Conservation (phyloP, 2,797 vertebrate genomes). For the Alosa sapidissima region DNA sequence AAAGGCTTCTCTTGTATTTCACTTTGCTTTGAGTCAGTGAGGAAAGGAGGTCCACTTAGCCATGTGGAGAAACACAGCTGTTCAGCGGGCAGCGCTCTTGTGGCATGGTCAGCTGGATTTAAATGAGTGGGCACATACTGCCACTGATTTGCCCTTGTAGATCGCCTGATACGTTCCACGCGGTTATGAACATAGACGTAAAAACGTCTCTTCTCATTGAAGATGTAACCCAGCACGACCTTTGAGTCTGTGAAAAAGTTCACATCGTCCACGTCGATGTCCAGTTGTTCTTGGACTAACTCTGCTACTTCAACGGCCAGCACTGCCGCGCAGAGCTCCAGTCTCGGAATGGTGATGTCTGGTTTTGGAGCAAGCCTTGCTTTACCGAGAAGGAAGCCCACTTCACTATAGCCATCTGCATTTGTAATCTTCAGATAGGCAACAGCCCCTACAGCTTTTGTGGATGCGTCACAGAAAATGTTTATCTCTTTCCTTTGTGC, state of each 20-base stretch:
- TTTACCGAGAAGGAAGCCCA: not conserved
- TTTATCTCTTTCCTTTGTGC: constrained; percentile 12
- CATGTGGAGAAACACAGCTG: not conserved
- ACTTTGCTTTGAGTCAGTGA: not conserved
- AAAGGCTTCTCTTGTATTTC: not conserved
- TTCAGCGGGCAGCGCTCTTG: not conserved
- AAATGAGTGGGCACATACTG: constrained; percentile 1
- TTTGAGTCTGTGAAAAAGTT: too few species aligned
- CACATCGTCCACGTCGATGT: not conserved
- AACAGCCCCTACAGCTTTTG: too few species aligned
- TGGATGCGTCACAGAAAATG: too few species aligned
- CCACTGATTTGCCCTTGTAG: constrained; percentile 14
- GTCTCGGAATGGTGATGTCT: not conserved
- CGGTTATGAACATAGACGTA: too few species aligned
- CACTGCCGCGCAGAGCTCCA: not conserved
- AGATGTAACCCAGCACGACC: too few species aligned
- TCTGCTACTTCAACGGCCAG: not conserved
- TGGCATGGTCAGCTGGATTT: constrained; percentile 29
- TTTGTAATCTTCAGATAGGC: not conserved
- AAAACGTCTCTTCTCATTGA: too few species aligned
- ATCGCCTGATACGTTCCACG: too few species aligned
- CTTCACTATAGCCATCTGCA: not conserved
- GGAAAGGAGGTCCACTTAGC: not conserved
- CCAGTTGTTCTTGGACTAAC: not conserved
- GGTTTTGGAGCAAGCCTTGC: not conserved